Evolutionary conservation across 2,888 invertebrate genomes (phyloP).

Genomic region (Macroteleia sp.): DNA sequence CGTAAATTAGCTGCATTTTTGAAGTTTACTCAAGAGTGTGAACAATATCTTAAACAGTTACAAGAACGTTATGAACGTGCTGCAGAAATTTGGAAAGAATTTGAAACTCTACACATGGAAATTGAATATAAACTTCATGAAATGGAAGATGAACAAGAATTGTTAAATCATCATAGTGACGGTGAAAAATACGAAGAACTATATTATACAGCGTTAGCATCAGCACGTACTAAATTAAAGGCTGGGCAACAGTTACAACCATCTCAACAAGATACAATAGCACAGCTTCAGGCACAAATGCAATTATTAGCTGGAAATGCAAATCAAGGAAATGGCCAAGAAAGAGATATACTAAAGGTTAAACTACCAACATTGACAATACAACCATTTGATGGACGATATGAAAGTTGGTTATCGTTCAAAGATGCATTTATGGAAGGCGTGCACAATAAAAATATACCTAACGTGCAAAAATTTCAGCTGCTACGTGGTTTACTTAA

Average conservation of each 20-base stretch:
- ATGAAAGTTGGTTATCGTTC: neutral
- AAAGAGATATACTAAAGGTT: neutral
- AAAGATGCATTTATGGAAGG: neutral
- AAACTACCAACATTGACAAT: constrained; percentile 1
- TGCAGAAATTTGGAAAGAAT: neutral
- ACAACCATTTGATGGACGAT: neutral
- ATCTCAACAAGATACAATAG: neutral
- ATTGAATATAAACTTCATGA: neutral
- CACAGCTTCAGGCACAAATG: neutral
- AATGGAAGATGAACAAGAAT: too few relatives aligned
- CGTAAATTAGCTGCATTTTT: neutral
- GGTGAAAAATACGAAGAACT: neutral
- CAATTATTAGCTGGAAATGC: neutral
- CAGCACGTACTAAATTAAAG: neutral
- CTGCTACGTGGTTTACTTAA: neutral
- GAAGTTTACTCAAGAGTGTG: neutral
- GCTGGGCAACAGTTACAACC: neutral
- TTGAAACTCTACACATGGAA: neutral
- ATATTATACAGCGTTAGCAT: neutral
- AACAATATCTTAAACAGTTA: neutral
- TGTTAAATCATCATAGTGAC: neutral
- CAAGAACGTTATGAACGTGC: neutral
- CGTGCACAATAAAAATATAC: neutral
- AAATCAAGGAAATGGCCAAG: neutral
- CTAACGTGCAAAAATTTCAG: constrained; percentile 3